Percentiles rank a stretch among this genome's conserved stretches.
Evolutionary conservation across 2,797 vertebrate genomes (phyloP).

Genomic region (Catostomus latipinnis): DNA sequence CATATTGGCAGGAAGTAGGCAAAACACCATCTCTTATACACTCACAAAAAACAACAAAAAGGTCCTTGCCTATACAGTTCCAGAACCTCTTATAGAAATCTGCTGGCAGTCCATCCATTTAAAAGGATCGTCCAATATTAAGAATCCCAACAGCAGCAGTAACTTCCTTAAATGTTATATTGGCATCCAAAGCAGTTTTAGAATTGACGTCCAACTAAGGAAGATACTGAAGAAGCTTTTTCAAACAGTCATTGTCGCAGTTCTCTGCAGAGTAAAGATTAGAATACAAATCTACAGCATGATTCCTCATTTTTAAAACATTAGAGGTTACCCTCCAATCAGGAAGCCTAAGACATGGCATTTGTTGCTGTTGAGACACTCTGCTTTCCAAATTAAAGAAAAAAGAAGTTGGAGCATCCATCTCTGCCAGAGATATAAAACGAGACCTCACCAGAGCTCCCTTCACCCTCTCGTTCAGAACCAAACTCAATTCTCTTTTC

Average conservation of each 20-base stretch:
- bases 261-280: constrained; percentile 14
- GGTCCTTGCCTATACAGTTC: too few relatives aligned
- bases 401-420: background rate
- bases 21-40: too few relatives aligned
- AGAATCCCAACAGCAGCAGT: too few relatives aligned
- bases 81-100: too few relatives aligned
- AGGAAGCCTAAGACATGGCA: background rate
- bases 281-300: background rate
- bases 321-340: background rate
- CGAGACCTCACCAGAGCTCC: background rate
- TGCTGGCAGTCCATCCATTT: too few relatives aligned
- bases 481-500: background rate
- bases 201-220: background rate
- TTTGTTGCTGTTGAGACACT: background rate
- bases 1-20: too few relatives aligned
- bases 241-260: constrained; percentile 5
- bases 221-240: background rate
- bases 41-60: too few relatives aligned
- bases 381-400: constrained; percentile 26
- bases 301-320: background rate
- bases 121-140: too few relatives aligned
- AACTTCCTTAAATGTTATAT: too few relatives aligned
- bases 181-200: too few relatives aligned
- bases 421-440: constrained; percentile 7
- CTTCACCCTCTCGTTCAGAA: constrained; percentile 15